Evolutionary conservation across 2,797 vertebrate species (phyloP).

Genomic region (Danio tinwini): DNA sequence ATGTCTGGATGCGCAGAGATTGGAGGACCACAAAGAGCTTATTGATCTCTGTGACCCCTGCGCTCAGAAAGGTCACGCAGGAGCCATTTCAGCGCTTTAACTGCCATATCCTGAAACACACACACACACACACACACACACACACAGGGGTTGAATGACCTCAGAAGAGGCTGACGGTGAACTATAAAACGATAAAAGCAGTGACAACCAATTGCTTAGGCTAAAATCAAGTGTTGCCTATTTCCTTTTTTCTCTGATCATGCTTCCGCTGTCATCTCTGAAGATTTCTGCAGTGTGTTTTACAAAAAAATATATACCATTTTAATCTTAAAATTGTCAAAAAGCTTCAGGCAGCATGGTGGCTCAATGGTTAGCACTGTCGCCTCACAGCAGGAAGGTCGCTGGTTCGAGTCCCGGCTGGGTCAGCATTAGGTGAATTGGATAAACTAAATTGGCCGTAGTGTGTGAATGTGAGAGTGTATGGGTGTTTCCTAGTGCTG

Average conservation of each 20-base stretch:
- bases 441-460: no score
- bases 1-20: constrained; percentile 66
- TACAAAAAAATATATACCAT: background rate
- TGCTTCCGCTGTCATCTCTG: background rate
- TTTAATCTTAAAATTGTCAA: background rate
- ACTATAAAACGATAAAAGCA: background rate
- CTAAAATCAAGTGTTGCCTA: background rate
- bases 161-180: background rate
- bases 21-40: constrained; percentile 63
- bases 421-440: no score
- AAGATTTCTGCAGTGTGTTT: background rate
- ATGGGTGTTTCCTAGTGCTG: no score
- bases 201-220: background rate
- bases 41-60: constrained; percentile 88
- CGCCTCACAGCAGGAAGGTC: no score
- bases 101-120: constrained; percentile 64
- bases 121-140: constrained; percentile 40
- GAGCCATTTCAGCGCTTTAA: constrained; percentile 78
- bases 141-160: constrained; percentile 25
- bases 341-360: no score
- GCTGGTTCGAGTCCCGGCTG: no score
- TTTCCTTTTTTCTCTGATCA: background rate
- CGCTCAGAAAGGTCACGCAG: constrained; percentile 80
- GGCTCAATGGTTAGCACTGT: no score
- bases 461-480: no score